A percentile compares a stretch with the other conserved stretches of the same genome.
These are phyloP conservation scores for Myiozetetes cayanensis DNA, from an alignment of 2,113 vertebrate species.

Conservation along the genomic window DNA sequence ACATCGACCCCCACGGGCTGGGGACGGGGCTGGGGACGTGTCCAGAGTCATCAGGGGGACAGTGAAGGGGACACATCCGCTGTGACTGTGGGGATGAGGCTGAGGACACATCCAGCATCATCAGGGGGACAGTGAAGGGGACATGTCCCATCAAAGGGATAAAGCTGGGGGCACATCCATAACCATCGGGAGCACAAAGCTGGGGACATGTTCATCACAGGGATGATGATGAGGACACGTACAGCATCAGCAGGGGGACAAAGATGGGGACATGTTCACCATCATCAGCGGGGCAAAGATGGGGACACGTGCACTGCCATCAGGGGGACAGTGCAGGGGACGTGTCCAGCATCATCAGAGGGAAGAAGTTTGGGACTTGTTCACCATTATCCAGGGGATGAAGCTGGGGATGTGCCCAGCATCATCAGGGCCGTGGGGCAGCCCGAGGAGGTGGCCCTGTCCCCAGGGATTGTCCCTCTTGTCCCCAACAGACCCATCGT, in stretches of 20 bases:
- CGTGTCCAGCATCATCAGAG: neutral
- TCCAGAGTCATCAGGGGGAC: neutral
- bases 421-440: neutral
- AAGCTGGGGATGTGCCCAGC: neutral
- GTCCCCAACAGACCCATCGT: constrained; percentile 83
- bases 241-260: neutral
- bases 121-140: too few species aligned
- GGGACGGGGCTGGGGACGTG: neutral
- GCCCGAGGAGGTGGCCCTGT: neutral
- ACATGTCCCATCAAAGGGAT: neutral
- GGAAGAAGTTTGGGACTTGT: neutral
- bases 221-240: fast-evolving
- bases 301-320: neutral
- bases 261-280: neutral
- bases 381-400: neutral
- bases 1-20: neutral
- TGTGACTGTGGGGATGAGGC: too few species aligned
- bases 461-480: neutral
- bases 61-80: neutral
- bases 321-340: neutral
- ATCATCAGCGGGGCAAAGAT: neutral
- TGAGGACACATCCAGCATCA: neutral
- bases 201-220: neutral
- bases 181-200: neutral
- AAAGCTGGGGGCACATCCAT: neutral